These are phyloP conservation scores for Mylabris sibirica DNA, from an alignment of 2,888 invertebrate genomes.

Conservation along the genomic window DNA sequence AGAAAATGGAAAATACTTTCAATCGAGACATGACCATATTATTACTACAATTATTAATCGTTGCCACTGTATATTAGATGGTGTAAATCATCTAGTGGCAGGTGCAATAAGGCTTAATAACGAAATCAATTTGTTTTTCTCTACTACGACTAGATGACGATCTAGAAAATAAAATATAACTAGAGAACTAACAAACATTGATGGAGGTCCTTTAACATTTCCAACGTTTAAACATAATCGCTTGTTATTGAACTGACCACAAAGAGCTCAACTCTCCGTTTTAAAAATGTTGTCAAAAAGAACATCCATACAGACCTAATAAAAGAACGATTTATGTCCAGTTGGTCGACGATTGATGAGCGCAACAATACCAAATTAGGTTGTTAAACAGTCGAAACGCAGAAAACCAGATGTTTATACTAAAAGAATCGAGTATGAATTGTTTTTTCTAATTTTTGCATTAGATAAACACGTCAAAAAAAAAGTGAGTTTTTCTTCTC, in stretches of 20 bases:
- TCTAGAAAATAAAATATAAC: not conserved
- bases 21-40: constrained; percentile 5
- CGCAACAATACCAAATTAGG: constrained; percentile 6
- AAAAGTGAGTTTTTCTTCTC: too few species aligned
- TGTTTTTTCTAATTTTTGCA: not conserved
- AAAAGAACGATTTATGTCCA: constrained; percentile 14
- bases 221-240: constrained; percentile 13
- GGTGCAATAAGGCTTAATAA: constrained; percentile 11
- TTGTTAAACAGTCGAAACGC: not conserved
- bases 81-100: constrained; percentile 9
- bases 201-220: constrained; percentile 10
- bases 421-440: not conserved
- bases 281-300: constrained; percentile 10
- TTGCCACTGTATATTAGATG: constrained; percentile 1
- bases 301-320: constrained; percentile 1
- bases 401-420: not conserved
- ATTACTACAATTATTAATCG: not conserved
- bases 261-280: not conserved
- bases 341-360: constrained; percentile 16
- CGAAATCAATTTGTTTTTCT: constrained; percentile 15
- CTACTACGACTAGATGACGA: not conserved
- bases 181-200: not conserved
- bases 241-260: constrained; percentile 9
- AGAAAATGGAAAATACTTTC: constrained; percentile 6
- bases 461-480: not conserved